phyloP scores from a whole-genome alignment of 1,140 invertebrate genomes.

The Drosophila melanogaster region DNA sequence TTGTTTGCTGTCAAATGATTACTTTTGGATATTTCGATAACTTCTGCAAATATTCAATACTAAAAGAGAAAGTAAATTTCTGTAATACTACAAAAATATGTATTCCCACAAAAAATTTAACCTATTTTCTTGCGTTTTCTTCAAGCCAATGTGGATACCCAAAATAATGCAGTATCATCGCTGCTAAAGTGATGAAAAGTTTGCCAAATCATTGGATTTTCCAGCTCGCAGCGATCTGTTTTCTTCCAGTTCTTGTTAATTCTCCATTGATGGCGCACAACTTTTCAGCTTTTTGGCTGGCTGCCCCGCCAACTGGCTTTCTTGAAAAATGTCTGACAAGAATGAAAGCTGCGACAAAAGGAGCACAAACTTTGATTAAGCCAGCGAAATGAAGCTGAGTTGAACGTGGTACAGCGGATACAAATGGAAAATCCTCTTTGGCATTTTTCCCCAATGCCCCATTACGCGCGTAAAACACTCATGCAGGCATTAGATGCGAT shows the following conservation, averaged over 20 bases:
- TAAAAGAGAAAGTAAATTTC: background rate
- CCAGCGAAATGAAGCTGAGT: constrained; percentile 13
- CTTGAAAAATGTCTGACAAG: constrained; percentile 21
- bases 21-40: no score
- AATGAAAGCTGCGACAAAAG: constrained; percentile 12
- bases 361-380: constrained; percentile 48
- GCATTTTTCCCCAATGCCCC: constrained; percentile 10
- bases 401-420: background rate
- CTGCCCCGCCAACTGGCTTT: constrained; percentile 10
- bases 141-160: background rate
- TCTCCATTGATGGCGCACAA: constrained; percentile 4
- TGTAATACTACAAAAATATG: background rate
- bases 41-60: no score
- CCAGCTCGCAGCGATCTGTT: constrained; percentile 11
- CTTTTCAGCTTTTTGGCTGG: constrained; percentile 26
- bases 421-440: constrained; percentile 38
- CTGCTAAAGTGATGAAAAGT: constrained; percentile 3
- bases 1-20: constrained; percentile 7
- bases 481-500: constrained; percentile 8
- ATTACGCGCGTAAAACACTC: constrained; percentile 49
- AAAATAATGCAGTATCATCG: background rate
- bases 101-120: no score
- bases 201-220: constrained; percentile 29
- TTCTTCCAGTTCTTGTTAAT: constrained; percentile 18
- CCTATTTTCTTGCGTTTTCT: background rate